These are phyloP conservation scores for Empidonax alnorum DNA, from an alignment of 2,113 vertebrate species.

Conservation along the genomic window DNA sequence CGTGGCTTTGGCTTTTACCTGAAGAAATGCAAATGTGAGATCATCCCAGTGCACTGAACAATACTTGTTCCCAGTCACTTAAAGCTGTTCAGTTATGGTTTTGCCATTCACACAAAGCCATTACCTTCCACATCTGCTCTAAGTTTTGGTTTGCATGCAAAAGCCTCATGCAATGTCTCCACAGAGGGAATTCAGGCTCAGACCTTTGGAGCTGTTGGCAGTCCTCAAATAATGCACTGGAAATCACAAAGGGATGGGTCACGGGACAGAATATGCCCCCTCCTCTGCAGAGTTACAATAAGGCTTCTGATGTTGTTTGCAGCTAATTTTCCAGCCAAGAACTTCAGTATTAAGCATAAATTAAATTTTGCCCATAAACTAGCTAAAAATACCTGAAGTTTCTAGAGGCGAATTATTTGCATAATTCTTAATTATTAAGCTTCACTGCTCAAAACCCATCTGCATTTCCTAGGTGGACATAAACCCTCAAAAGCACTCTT, in stretches of 20 bases:
- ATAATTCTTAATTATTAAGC: conserved; percentile 5
- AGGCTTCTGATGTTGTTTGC: background rate
- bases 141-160: background rate
- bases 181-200: background rate
- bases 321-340: background rate
- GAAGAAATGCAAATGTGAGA: background rate
- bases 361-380: background rate
- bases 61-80: background rate
- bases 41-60: background rate
- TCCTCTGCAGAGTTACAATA: background rate
- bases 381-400: conserved; percentile 20
- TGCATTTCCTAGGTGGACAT: background rate
- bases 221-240: background rate
- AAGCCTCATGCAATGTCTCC: background rate
- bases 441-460: background rate
- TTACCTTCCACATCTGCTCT: background rate
- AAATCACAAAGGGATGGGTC: background rate
- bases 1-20: background rate
- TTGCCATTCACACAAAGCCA: background rate
- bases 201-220: background rate
- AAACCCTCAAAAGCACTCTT: background rate
- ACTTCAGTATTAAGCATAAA: background rate
- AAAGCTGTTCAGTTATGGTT: background rate
- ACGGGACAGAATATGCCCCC: background rate
- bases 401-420: background rate